phyloP scores from a whole-genome alignment of 2,113 vertebrate species.

The Chionis minor region DNA sequence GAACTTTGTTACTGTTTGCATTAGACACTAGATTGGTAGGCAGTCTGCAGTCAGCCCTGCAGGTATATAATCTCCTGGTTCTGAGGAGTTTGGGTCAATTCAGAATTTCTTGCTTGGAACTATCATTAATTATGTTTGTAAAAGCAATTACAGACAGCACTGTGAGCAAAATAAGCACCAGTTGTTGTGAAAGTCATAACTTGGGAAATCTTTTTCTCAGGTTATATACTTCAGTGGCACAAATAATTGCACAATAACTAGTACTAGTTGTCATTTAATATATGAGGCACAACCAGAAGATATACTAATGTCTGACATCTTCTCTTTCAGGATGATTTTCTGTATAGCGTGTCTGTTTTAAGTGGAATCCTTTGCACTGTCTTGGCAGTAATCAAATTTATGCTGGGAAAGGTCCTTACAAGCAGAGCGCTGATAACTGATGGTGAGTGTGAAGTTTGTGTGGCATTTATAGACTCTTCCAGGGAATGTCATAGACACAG shows the following conservation, averaged over 20 bases:
- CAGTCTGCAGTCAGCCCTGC: not conserved
- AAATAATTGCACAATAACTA: not conserved
- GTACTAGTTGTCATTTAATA: not conserved
- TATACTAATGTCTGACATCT: constrained; percentile 25
- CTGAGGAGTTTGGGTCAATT: not conserved
- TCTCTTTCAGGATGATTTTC: constrained; percentile 88
- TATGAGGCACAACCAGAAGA: not conserved
- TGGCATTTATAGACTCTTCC: not conserved
- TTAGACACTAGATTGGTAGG: not conserved
- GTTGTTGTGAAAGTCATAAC: not conserved
- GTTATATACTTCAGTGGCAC: not conserved
- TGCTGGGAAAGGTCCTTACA: constrained; percentile 94
- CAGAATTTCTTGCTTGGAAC: not conserved
- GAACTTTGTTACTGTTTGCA: not conserved
- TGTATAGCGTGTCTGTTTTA: constrained; percentile 94
- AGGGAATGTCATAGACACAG: not conserved
- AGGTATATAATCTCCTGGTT: not conserved
- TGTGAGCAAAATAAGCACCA: not conserved
- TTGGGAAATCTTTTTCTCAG: not conserved
- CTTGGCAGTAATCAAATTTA: constrained; percentile 92
- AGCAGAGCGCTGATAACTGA: constrained; percentile 97
- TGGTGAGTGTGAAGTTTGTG: constrained; percentile 76
- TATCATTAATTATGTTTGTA: not conserved
- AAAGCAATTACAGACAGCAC: not conserved
- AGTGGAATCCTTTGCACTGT: constrained; percentile 90